Conservation (phyloP, 1,140 invertebrate species). For the Pantala flavescens region DNA sequence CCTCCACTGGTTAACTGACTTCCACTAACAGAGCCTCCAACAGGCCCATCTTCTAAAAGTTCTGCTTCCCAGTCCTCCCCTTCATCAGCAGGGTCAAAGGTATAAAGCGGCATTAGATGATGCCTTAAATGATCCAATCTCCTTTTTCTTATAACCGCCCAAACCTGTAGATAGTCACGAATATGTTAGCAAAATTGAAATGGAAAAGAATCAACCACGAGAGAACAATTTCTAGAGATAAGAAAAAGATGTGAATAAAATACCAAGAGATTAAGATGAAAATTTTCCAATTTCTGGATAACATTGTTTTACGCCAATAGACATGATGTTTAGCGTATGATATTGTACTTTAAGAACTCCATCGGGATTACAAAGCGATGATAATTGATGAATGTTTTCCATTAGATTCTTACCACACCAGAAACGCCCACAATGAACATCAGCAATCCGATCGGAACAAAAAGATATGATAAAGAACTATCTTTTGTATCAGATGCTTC, state of each 20-base stretch:
- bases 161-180: constrained; percentile 32
- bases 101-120: constrained; percentile 54
- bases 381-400: too few relatives aligned
- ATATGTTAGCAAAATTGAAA: too few relatives aligned
- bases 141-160: constrained; percentile 38
- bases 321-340: too few relatives aligned
- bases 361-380: too few relatives aligned
- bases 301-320: too few relatives aligned
- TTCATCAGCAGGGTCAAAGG: constrained; percentile 51
- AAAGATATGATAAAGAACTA: neutral
- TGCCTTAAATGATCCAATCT: constrained; percentile 47
- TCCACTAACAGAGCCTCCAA: neutral
- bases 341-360: too few relatives aligned
- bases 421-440: neutral
- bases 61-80: constrained; percentile 54
- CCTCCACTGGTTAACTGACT: neutral
- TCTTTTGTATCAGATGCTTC: neutral
- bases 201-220: too few relatives aligned
- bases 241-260: too few relatives aligned
- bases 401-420: neutral
- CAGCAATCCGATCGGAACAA: neutral
- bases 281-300: too few relatives aligned
- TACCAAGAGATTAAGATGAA: too few relatives aligned
- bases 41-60: constrained; percentile 33
- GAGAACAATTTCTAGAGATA: too few relatives aligned